These are phyloP conservation scores for Pseudotriccus pelzelni DNA, from an alignment of 2,797 vertebrate species.

Conservation along the genomic window DNA sequence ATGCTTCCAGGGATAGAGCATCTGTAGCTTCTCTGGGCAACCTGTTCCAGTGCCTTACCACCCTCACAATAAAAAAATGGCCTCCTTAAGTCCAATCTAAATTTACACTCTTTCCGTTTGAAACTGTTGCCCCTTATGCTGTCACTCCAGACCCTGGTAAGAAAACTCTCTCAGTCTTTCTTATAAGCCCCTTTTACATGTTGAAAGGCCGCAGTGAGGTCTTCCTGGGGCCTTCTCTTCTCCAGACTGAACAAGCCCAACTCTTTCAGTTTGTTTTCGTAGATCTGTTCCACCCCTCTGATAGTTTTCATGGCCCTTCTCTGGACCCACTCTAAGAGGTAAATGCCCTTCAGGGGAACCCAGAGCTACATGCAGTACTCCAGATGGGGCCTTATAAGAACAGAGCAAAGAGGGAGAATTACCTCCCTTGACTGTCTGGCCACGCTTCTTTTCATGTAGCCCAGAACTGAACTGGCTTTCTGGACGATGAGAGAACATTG, in stretches of 20 bases:
- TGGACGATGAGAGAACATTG: fast-evolving
- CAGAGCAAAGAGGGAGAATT: neutral
- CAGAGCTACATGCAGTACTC: neutral
- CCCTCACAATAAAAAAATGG: neutral
- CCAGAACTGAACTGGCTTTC: fast-evolving
- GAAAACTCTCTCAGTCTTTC: neutral
- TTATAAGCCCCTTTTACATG: neutral
- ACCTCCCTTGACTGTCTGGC: neutral
- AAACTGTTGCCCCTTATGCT: neutral
- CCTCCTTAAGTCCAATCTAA: neutral
- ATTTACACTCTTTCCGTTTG: neutral
- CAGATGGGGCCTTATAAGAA: neutral
- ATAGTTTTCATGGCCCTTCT: neutral
- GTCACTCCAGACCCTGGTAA: neutral
- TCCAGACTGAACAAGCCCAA: neutral
- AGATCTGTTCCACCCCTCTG: neutral
- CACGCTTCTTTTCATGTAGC: fast-evolving
- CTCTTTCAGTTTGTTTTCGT: neutral
- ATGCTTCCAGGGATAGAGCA: neutral
- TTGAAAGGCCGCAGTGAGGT: fast-evolving
- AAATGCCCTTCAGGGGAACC: neutral
- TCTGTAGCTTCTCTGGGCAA: neutral
- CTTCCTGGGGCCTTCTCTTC: neutral
- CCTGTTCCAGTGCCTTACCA: neutral
- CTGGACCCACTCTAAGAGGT: neutral